Evolutionary conservation across 2,797 vertebrate species (phyloP), one percentile per base, ranked within the genome.

Genomic region (Pangasius macronema): DNA sequence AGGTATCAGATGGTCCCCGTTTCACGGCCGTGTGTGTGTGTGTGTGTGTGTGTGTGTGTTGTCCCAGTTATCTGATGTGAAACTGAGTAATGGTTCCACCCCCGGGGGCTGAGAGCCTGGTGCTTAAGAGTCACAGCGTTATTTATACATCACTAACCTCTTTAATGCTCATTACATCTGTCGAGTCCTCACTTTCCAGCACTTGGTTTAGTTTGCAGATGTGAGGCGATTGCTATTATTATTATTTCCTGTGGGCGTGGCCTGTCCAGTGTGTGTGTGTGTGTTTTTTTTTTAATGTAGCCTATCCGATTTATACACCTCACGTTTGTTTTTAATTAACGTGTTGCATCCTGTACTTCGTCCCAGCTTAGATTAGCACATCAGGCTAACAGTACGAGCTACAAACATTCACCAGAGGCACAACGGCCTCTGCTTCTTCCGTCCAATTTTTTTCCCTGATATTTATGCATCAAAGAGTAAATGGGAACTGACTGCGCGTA

Each of bases 11-110:
- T 81, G 77, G 55, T 81, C 22, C 77, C 77, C 61, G 53, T 80
- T 51, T 24, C 20, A 22, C 49, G 9, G 2, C 13, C 11, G 51
- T 55, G 51, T 55, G 49, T 57, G 75, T 55, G 51, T 77, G 76
- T 79, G 76, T 79, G 76, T 79, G 76, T 80, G 77, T 80, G 77
- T 80, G 77, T 59, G 77, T 79, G 51, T 79, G 51, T 77, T 79
- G 77, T 80, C n/a, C 51, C 76, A 79, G n/a, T 36, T 79, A 79
- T 79, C 76, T 79, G 76, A 79, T 79, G 76, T 79, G 76, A 33
- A 57, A 57, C 20, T 39, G 53, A 59, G 77, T 81, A 59, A 59
- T 27, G 11, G 55, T 24, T 81, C 55, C 77, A 39, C 55, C 77
- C 55, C 42, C 33, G 8, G 77, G 77, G 33, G 20, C 55, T 16